phyloP scores from a whole-genome alignment of 2,797 vertebrate genomes.

The Benthosema pterotum region DNA sequence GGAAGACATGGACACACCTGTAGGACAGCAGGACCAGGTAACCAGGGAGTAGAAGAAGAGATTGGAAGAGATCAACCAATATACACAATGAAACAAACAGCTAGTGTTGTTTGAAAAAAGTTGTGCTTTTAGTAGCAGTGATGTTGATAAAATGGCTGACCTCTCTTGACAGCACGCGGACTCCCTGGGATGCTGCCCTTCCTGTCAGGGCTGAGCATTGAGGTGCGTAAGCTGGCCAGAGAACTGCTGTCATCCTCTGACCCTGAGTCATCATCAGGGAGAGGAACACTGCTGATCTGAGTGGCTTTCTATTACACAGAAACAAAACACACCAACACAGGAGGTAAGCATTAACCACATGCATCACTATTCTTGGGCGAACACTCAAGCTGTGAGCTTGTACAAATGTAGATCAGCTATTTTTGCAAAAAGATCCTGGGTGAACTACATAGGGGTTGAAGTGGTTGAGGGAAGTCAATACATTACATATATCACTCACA shows the following conservation, averaged over 20 bases:
- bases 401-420: too few species aligned
- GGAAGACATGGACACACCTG: constrained; percentile 95
- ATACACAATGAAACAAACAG: too few species aligned
- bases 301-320: constrained; percentile 86
- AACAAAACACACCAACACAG: background rate
- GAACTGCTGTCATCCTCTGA: constrained; percentile 95
- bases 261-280: constrained; percentile 92
- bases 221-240: constrained; percentile 88
- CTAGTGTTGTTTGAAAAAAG: too few species aligned
- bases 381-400: too few species aligned
- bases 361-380: too few species aligned
- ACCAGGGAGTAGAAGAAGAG: background rate
- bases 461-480: background rate
- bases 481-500: background rate
- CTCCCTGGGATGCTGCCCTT: constrained; percentile 89
- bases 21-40: background rate
- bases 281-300: constrained; percentile 91
- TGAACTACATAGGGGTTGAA: background rate
- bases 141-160: constrained; percentile 60
- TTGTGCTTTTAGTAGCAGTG: too few species aligned
- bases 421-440: background rate
- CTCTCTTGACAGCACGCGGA: constrained; percentile 92
- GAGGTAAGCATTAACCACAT: too few species aligned
- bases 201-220: constrained; percentile 82
- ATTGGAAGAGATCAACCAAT: too few species aligned